phyloP scores from a whole-genome alignment of 2,888 invertebrate genomes.

The Euzetes globulus region DNA sequence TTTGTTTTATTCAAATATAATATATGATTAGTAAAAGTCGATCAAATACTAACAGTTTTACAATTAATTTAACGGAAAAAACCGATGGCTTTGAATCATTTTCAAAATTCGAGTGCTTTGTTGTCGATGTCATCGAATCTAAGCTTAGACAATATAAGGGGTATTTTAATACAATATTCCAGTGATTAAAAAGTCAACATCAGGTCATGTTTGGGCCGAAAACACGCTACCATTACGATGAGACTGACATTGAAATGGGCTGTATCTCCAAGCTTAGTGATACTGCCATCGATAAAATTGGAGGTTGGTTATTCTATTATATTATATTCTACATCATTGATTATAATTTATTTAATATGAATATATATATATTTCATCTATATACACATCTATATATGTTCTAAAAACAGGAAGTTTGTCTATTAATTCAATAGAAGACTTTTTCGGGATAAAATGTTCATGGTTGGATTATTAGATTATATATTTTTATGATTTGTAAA shows the following conservation, averaged over 20 bases:
- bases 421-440: too few species aligned
- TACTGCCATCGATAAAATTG: slow-evolving; percentile 13
- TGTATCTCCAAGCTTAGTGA: slow-evolving; percentile 19
- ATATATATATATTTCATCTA: too few species aligned
- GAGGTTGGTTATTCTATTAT: not conserved
- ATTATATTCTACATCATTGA: not conserved
- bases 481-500: too few species aligned
- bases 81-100: not conserved
- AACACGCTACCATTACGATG: not conserved
- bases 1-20: not conserved
- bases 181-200: not conserved
- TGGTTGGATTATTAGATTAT: too few species aligned
- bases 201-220: slow-evolving; percentile 18
- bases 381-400: too few species aligned
- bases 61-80: not conserved
- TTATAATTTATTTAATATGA: too few species aligned
- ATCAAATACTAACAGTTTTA: too few species aligned
- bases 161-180: too few species aligned
- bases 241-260: slow-evolving; percentile 23
- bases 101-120: not conserved
- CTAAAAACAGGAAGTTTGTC: too few species aligned
- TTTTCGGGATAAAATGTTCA: too few species aligned
- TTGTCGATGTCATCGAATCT: too few species aligned
- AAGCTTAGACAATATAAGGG: too few species aligned
- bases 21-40: not conserved